These are phyloP conservation scores for Matsumurasca onukii DNA, from an alignment of 1,140 invertebrate genomes.

Conservation along the genomic window DNA sequence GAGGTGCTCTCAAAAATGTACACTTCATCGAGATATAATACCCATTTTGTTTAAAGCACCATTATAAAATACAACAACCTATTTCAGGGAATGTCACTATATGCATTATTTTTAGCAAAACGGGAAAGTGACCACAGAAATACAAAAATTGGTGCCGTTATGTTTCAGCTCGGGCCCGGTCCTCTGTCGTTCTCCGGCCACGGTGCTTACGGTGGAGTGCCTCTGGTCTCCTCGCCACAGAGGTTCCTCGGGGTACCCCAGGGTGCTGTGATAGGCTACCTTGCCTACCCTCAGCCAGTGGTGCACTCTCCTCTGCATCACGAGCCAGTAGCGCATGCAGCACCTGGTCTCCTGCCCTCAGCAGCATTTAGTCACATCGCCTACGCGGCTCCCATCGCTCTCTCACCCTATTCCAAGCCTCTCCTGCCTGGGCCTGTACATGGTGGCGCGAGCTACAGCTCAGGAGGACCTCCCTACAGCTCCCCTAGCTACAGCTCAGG, in stretches of 20 bases:
- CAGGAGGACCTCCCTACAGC: conserved; percentile 38
- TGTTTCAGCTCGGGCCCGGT: background rate
- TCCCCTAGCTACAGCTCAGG: conserved; percentile 33
- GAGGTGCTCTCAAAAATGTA: no score
- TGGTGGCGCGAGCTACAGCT: conserved; percentile 39
- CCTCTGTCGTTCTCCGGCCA: background rate
- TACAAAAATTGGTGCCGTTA: no score
- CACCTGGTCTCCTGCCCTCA: conserved; percentile 13
- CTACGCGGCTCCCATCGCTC: conserved; percentile 6
- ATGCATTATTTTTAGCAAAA: no score
- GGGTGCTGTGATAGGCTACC: conserved; percentile 4
- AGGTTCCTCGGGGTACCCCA: conserved; percentile 12
- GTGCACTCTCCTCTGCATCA: background rate
- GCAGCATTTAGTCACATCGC: conserved; percentile 12
- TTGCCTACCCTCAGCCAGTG: conserved; percentile 1
- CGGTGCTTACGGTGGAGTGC: no score
- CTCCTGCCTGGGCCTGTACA: background rate
- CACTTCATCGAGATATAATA: no score
- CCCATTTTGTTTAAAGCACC: no score
- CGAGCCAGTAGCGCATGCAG: background rate
- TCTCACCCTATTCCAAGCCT: background rate
- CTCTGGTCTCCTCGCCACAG: background rate
- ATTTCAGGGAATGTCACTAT: no score
- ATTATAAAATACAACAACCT: no score
- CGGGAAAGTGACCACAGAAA: no score